Percentiles rank a stretch among this genome's conserved stretches.
Conservation (phyloP, 2,888 invertebrate genomes). For the Drosophila setosimentum region DNA sequence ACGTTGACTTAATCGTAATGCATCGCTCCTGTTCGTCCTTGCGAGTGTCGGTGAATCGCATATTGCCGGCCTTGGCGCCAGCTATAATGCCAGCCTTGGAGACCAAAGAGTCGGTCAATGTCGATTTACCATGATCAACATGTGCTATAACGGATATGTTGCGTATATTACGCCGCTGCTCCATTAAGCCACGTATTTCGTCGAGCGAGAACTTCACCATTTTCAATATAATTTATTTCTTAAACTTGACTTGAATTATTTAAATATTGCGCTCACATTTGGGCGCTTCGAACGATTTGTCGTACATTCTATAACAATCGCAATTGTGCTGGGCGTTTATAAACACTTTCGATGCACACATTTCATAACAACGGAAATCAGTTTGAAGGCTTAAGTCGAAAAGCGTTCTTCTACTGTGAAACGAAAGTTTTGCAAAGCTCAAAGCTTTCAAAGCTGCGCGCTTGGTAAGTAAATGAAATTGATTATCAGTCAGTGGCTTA, state of each 20-base stretch:
- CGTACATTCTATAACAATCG: neutral
- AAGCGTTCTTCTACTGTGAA: slow-evolving; percentile 14
- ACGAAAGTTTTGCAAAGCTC: slow-evolving; percentile 21
- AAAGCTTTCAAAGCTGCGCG: slow-evolving; percentile 10
- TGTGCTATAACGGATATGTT: slow-evolving; percentile 99
- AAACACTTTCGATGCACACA: slow-evolving; percentile 15
- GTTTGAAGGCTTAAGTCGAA: neutral
- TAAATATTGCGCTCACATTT: slow-evolving; percentile 28
- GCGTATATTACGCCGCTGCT: slow-evolving; percentile 99
- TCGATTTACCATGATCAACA: slow-evolving; percentile 99
- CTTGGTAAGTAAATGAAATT: slow-evolving; percentile 17
- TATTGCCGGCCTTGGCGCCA: slow-evolving; percentile 98
- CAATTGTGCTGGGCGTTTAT: slow-evolving; percentile 12
- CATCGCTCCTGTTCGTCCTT: slow-evolving; percentile 99
- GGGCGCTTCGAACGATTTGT: slow-evolving; percentile 10
- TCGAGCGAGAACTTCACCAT: slow-evolving; percentile 49
- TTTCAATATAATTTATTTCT: slow-evolving; percentile 1
- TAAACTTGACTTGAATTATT: slow-evolving; percentile 4
- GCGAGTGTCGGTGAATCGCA: slow-evolving; percentile 99
- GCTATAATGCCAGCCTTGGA: slow-evolving; percentile 99
- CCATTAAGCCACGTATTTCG: slow-evolving; percentile 99
- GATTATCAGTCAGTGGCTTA: slow-evolving; percentile 4
- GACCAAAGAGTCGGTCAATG: slow-evolving; percentile 98
- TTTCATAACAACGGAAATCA: slow-evolving; percentile 38
- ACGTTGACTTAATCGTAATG: slow-evolving; percentile 99